Conservation (phyloP, 2,113 vertebrate genomes). For the Capreolus pygargus region DNA sequence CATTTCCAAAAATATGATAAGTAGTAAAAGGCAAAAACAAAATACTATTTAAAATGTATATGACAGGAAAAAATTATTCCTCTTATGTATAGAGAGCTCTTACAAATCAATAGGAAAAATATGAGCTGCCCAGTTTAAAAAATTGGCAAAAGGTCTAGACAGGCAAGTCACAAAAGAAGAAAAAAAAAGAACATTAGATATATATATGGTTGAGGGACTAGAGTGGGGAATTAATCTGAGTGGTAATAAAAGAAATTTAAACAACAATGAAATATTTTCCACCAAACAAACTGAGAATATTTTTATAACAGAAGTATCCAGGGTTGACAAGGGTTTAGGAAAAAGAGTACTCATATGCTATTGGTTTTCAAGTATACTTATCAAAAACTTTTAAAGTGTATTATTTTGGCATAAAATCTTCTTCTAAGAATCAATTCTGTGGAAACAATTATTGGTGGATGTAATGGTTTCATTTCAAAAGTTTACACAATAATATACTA, state of each 20-base stretch:
- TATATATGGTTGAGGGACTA: not conserved
- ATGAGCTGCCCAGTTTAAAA: not conserved
- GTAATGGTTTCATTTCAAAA: not conserved
- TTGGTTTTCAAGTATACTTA: not conserved
- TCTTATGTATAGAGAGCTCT: not conserved
- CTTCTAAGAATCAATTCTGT: not conserved
- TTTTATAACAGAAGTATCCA: not conserved
- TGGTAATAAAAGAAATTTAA: not conserved
- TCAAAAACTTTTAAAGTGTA: not conserved
- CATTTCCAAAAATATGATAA: slow-evolving; percentile 28
- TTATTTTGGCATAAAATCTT: not conserved
- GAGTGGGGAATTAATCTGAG: not conserved
- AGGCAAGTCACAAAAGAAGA: not conserved
- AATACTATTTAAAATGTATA: not conserved
- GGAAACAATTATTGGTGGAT: not conserved
- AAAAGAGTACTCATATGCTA: not conserved
- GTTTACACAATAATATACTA: not conserved
- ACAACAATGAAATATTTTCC: not conserved
- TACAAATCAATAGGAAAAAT: not conserved
- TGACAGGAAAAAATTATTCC: not conserved
- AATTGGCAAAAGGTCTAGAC: not conserved
- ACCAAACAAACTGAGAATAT: not conserved
- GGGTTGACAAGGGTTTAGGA: not conserved
- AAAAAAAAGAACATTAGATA: not conserved
- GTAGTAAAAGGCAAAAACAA: not conserved